These are phyloP conservation scores for Micrasema longulum DNA, from an alignment of 1,140 invertebrate genomes.

Conservation along the genomic window DNA sequence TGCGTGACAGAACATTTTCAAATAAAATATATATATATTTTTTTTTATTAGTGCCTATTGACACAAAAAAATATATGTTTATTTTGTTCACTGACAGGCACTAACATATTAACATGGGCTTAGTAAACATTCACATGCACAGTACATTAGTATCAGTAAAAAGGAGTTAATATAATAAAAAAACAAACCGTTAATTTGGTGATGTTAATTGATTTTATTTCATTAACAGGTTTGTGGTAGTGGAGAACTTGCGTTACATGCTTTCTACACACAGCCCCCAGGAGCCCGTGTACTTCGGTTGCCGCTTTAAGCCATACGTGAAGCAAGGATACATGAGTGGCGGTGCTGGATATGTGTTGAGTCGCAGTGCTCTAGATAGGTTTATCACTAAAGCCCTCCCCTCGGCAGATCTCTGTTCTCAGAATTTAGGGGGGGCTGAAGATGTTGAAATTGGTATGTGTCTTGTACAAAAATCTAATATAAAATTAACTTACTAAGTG, in stretches of 20 bases:
- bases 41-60: no score
- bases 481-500: no score
- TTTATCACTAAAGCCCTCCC: slow-evolving; percentile 81
- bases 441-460: slow-evolving; percentile 89
- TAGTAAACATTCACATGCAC: no score
- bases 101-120: no score
- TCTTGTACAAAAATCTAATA: neutral
- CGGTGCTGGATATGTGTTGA: slow-evolving; percentile 93
- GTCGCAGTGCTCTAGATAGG: slow-evolving; percentile 78
- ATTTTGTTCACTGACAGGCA: no score
- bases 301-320: slow-evolving; percentile 89
- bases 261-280: slow-evolving; percentile 77
- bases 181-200: no score
- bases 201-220: no score
- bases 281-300: slow-evolving; percentile 89
- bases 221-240: slow-evolving; percentile 88
- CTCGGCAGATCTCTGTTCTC: slow-evolving; percentile 76
- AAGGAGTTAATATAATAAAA: no score
- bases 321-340: slow-evolving; percentile 94
- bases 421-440: slow-evolving; percentile 84
- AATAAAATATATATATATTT: no score
- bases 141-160: no score
- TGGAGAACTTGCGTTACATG: slow-evolving; percentile 93
- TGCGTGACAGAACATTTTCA: no score
- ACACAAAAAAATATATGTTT: no score